Evolutionary conservation across 30 jellyfish, hydroid and myxozoan species (phyloP).

Genomic region (Phacellophora camtschatica): DNA sequence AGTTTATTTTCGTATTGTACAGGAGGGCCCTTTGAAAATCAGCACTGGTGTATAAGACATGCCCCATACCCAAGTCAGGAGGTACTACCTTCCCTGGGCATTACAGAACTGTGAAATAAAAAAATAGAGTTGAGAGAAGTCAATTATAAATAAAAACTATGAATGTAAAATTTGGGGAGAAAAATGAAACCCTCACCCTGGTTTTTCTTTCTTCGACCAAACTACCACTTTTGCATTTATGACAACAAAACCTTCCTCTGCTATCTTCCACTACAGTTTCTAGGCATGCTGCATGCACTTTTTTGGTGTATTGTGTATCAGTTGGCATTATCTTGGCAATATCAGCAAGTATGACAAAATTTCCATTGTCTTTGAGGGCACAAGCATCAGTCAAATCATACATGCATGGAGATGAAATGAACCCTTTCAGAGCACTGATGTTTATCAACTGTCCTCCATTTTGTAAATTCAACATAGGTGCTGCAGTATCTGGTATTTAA

Average conservation of each 20-base stretch:
- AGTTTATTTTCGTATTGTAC: too few relatives aligned
- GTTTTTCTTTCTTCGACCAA: too few relatives aligned
- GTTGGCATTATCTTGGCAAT: background rate
- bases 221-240: too few relatives aligned
- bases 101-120: too few relatives aligned
- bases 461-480: background rate
- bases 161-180: too few relatives aligned
- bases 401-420: slow-evolving; percentile 52
- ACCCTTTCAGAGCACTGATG: slow-evolving; percentile 41
- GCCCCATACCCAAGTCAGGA: too few relatives aligned
- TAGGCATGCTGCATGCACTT: slow-evolving; percentile 38
- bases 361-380: background rate
- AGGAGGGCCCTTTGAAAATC: too few relatives aligned
- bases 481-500: background rate
- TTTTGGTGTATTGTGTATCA: background rate
- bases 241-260: background rate
- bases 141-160: too few relatives aligned
- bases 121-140: too few relatives aligned
- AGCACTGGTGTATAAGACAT: too few relatives aligned
- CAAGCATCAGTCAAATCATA: background rate
- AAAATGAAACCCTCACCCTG: too few relatives aligned
- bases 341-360: slow-evolving; percentile 1
- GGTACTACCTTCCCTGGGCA: too few relatives aligned
- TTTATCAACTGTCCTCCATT: slow-evolving; percentile 12
- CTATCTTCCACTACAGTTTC: background rate